Evolutionary conservation across 2,113 vertebrate genomes (phyloP).

Genomic region (Oncorhynchus keta): DNA sequence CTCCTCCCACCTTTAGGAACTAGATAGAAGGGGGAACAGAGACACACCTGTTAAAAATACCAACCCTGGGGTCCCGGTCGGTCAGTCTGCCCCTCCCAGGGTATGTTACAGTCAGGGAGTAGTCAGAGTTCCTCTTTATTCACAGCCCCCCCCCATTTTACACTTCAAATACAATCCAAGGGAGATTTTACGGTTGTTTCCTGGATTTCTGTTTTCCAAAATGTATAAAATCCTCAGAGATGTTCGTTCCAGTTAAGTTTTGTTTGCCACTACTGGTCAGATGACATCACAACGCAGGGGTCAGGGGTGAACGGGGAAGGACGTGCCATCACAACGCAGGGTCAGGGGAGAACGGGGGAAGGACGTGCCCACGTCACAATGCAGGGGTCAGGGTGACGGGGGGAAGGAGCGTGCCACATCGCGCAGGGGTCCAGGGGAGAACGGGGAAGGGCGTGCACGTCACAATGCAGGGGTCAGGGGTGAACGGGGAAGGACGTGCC

Average conservation of each 20-base stretch:
- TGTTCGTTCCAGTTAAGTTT: not conserved
- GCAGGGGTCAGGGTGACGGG: no score
- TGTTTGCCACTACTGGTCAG: no score
- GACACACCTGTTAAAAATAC: not conserved
- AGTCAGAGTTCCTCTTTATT: not conserved
- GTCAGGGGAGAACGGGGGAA: not conserved
- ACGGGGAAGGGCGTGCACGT: not conserved
- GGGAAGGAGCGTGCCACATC: not conserved
- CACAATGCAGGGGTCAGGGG: no score
- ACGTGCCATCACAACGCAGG: no score
- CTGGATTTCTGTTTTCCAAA: no score
- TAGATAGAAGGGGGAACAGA: slow-evolving; percentile 9
- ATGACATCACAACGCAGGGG: not conserved
- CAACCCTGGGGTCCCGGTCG: not conserved
- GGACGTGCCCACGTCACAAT: no score
- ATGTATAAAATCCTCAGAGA: not conserved
- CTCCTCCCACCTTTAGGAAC: slow-evolving; percentile 30
- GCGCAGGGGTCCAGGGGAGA: no score
- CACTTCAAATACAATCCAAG: not conserved
- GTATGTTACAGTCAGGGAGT: not conserved
- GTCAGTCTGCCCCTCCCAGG: not conserved
- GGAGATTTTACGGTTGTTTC: not conserved
- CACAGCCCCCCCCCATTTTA: not conserved
- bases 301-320: no score
- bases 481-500: no score